Conservation (phyloP, 2,888 invertebrate genomes). For the Trachelus tabidus region DNA sequence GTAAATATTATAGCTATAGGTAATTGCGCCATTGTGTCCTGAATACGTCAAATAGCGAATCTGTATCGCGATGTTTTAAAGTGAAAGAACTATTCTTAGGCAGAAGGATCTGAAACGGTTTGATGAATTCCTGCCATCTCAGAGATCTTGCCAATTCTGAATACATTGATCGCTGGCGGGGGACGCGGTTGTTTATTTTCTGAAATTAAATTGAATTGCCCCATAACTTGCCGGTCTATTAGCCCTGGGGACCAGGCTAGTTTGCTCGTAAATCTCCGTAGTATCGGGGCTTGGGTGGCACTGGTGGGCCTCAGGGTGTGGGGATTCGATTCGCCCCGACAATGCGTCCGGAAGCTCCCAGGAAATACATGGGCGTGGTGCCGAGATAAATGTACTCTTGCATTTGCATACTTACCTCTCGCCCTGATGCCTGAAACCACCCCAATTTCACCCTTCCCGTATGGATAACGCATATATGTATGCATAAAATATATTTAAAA, state of each 20-base stretch:
- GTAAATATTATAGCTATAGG: background rate
- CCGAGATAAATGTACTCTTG: constrained; percentile 61
- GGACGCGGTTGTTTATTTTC: constrained; percentile 57
- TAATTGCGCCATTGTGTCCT: background rate
- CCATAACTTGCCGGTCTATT: constrained; percentile 64
- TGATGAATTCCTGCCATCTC: background rate
- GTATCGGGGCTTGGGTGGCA: constrained; percentile 52
- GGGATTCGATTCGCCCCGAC: constrained; percentile 56
- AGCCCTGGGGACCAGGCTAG: constrained; percentile 60
- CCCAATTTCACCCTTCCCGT: background rate
- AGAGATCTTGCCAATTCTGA: constrained; percentile 31
- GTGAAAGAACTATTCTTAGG: background rate
- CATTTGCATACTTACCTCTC: constrained; percentile 60
- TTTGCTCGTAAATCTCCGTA: constrained; percentile 62
- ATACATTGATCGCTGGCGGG: constrained; percentile 52
- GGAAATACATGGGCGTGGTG: constrained; percentile 65
- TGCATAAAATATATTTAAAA: too few relatives aligned
- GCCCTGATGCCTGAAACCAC: constrained; percentile 2
- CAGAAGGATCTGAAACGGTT: background rate
- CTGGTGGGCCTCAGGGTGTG: constrained; percentile 34
- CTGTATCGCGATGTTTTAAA: background rate
- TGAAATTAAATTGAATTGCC: constrained; percentile 63
- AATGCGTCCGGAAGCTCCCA: constrained; percentile 59
- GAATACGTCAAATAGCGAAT: background rate
- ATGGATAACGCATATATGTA: too few relatives aligned